These are phyloP conservation scores for Atherinosoma microstoma DNA, from an alignment of 2,797 vertebrate genomes.

Conservation along the genomic window DNA sequence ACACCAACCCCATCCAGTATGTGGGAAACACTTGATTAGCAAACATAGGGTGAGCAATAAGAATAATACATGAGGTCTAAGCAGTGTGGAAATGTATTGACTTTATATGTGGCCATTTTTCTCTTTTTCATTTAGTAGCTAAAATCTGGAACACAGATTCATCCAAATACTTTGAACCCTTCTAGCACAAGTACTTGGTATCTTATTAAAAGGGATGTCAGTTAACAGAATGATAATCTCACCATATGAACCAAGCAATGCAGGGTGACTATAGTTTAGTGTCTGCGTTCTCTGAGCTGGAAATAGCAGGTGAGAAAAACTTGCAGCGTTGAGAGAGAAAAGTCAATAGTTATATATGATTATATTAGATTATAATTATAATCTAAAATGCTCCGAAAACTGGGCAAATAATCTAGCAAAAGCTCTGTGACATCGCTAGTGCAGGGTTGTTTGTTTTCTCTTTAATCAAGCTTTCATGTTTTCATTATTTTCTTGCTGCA, in stretches of 20 bases:
- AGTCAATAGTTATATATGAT: background rate
- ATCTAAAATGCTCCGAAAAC: background rate
- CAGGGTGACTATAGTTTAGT: too few relatives aligned
- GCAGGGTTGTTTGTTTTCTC: background rate
- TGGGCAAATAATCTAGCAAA: background rate
- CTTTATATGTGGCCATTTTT: background rate
- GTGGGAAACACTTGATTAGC: background rate
- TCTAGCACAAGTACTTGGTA: background rate
- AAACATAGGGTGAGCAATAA: background rate
- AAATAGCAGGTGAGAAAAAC: background rate
- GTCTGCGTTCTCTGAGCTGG: too few relatives aligned
- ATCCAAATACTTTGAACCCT: background rate
- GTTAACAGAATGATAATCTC: background rate
- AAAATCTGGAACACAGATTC: background rate
- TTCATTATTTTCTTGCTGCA: too few relatives aligned
- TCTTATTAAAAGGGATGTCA: background rate
- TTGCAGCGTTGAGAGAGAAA: background rate
- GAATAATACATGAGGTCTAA: background rate
- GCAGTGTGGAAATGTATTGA: background rate
- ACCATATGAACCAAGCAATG: background rate
- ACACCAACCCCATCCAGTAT: background rate
- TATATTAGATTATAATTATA: background rate
- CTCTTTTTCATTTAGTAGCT: background rate
- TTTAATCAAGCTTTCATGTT: background rate
- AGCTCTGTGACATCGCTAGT: background rate